Conservation (phyloP, 2,888 invertebrate species). For the Achlya flavicornis region DNA sequence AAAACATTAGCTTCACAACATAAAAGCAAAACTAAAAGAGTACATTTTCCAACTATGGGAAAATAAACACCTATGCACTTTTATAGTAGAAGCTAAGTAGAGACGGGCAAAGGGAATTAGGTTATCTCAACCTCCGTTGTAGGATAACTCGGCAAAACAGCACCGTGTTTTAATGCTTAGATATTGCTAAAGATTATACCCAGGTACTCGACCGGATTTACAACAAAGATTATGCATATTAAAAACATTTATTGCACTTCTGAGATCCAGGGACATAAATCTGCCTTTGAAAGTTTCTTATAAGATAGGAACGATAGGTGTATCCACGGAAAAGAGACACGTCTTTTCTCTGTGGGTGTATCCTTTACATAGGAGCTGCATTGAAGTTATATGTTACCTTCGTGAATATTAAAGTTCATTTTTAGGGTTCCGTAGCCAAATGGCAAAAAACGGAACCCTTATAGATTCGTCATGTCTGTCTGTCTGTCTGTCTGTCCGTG, state of each 20-base stretch:
- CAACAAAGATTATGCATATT: background rate
- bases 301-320: background rate
- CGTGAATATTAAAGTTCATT: no score
- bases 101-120: slow-evolving; percentile 50
- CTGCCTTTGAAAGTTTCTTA: background rate
- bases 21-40: background rate
- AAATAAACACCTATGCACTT: slow-evolving; percentile 16
- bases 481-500: no score
- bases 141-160: slow-evolving; percentile 34
- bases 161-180: background rate
- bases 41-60: slow-evolving; percentile 18
- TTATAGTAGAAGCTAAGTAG: slow-evolving; percentile 17
- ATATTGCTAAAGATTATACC: background rate
- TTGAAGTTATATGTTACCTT: background rate
- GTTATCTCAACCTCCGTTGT: slow-evolving; percentile 42
- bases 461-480: no score
- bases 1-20: no score
- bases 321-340: no score
- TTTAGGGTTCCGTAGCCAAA: no score
- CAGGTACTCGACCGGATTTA: slow-evolving; percentile 2
- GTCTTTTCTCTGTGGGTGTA: no score
- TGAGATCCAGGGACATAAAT: background rate
- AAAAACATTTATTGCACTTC: slow-evolving; percentile 4
- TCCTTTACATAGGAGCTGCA: background rate
- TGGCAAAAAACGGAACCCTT: no score